Base-by-base conservation (phyloP, 2,113 vertebrate species). In the Pituophis catenifer region DNA sequence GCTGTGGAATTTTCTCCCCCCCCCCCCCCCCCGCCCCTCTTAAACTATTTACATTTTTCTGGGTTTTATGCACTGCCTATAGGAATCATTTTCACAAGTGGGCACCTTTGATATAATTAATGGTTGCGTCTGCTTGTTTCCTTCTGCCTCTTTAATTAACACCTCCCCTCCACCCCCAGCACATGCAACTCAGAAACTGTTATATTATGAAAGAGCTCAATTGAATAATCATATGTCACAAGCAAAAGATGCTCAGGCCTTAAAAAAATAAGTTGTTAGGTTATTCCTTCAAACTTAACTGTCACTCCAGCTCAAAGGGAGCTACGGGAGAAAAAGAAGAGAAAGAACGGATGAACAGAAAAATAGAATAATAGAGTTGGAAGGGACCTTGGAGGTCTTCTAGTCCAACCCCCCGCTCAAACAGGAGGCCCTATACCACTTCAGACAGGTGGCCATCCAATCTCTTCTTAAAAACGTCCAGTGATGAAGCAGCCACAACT, bases 181-280 rank as follows among this genome's bases (percentile, higher is more conserved):
- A 11, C 9, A 90, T 88, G 12, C 9, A 90, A 3, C 85, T 94
- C 91, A 8, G 0, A 55, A 93, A 2, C 38, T 81, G 89, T 19
- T 86, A 19, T 58, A 94, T 94, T 90, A 91, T 53, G 44, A 96
- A 96, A 93, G 91, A 90, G 48, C 48, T 93, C 90, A 59, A 19
- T 88, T 15, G 23, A 81, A 65, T 93, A 95, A 86, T 91, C 94
- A 59, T 70, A 88, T 75, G 3, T 19, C 90, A 89, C 24, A 33
- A 70, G 6, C 23, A 93, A 70, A 89, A 94, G 94, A 87, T 23
- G 90, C 1, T 9, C 92, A 59, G 93, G 89, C 3, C 8, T 89
- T 89, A 91, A 96, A 95, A 88, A 91, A 0, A 93, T 94, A 96
- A 75, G n/a, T 90, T 94, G 8, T 19, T 89, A 62, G 53, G n/a